Evolutionary conservation across 1,140 invertebrate species (phyloP), one percentile per base, ranked within the genome.

Genomic region (Adoxophyes honmai): DNA sequence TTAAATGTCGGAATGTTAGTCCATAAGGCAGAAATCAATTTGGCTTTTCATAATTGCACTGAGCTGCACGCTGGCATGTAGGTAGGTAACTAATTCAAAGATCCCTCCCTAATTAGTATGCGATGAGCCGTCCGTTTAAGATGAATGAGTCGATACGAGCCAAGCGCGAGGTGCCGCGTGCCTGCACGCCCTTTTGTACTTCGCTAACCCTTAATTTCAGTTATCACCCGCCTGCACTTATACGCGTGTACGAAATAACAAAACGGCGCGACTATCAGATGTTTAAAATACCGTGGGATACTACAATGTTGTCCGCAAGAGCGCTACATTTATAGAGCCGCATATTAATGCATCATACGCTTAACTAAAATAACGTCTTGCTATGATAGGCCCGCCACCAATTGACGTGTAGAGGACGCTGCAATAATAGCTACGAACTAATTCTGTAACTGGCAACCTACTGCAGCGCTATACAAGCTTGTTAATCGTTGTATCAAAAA

Each of bases 121-220:
- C 79, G 59, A 69, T 57, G 63, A 52, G 64, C 68, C 64, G 71
- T 60, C 66, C 68, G 69, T 69, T 74, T 72, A 67, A 81, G 78
- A 84, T 81, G 62, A 48, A 48, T 48, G 57, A 61, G 64, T 67
- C 64, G 76, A 81, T 75, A 73, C 58, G 70, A 68, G 57, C 37
- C 52, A 70, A 61, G 66, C 53, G 68, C 64, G 73, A 70, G 57
- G 62, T 39, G 60, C 69, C 62, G 76, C 76, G 67, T 80, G 70
- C 75, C 66, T 73, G 75, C 76, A 80, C 78, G 76, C 75, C 68
- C 66, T 70, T 68, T 56, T 70, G 62, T 67, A 67, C 65, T 59
- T 63, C 59, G 59, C 53, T 61, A 66, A 64, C 63, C 60, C 66
- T 64, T 55, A 64, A 69, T 67, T 44, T 44, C 16, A 44, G 39